Percentiles rank a stretch among this genome's conserved stretches.
phyloP scores from a whole-genome alignment of 1,140 invertebrate genomes.

The Orius insidiosus region DNA sequence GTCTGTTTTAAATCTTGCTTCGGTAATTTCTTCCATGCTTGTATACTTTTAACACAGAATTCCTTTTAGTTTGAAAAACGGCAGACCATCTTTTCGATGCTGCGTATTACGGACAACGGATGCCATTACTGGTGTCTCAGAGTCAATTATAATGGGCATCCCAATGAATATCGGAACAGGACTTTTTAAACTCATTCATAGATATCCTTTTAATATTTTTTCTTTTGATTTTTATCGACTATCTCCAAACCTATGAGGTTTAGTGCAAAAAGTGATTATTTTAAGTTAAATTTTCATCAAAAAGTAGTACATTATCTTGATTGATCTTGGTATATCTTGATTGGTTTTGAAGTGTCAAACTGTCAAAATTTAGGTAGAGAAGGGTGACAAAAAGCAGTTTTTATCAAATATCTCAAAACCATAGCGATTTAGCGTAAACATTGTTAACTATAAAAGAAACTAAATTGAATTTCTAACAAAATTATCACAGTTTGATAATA shows the following conservation, averaged over 20 bases:
- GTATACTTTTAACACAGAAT: no score
- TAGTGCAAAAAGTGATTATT: background rate
- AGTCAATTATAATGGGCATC: slow-evolving; percentile 95
- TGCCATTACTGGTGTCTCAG: slow-evolving; percentile 85
- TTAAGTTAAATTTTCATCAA: background rate
- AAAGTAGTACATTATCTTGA: background rate
- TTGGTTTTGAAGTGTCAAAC: background rate
- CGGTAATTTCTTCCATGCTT: no score
- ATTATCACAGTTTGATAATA: background rate
- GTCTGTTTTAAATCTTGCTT: slow-evolving; percentile 93
- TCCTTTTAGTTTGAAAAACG: slow-evolving; percentile 84
- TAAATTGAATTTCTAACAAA: background rate
- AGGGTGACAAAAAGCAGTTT: no score
- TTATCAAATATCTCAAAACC: no score
- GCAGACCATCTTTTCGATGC: slow-evolving; percentile 98
- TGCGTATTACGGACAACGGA: slow-evolving; percentile 95
- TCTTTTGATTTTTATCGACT: background rate
- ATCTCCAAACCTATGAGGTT: background rate
- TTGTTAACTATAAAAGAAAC: background rate
- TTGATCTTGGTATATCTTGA: background rate
- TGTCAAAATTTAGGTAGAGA: background rate
- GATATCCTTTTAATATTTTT: slow-evolving; percentile 26
- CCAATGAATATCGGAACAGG: slow-evolving; percentile 89
- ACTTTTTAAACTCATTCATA: slow-evolving; percentile 77
- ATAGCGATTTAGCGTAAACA: no score